Conservation (phyloP, 2,888 invertebrate species). For the Euproctis similis region DNA sequence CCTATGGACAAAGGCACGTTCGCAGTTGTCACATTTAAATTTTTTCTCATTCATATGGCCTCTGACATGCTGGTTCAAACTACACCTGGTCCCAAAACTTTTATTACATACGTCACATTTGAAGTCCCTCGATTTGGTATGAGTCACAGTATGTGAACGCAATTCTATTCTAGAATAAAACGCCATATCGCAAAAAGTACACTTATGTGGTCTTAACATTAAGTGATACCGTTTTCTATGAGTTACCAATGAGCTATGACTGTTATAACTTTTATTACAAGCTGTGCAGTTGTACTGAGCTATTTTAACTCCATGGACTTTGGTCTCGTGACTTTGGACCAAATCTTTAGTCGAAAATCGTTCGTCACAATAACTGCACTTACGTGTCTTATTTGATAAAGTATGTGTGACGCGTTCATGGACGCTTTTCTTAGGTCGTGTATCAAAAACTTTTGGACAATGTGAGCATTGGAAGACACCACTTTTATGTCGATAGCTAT, state of each 20-base stretch:
- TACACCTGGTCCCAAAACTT: conserved; percentile 21
- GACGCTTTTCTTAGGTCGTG: conserved; percentile 35
- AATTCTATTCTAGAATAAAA: conserved; percentile 31
- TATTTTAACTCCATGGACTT: conserved; percentile 30
- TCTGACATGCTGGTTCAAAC: conserved; percentile 24
- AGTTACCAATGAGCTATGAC: conserved; percentile 25
- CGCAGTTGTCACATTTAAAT: conserved; percentile 18
- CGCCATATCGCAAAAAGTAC: conserved; percentile 50
- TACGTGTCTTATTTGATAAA: conserved; percentile 22
- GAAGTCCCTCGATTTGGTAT: conserved; percentile 26
- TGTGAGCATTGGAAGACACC: conserved; percentile 31
- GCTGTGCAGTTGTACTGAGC: conserved; percentile 33
- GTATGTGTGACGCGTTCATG: conserved; percentile 48
- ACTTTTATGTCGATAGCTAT: conserved; percentile 25
- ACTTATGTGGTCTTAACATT: conserved; percentile 38
- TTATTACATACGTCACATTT: conserved; percentile 23
- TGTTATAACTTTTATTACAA: conserved; percentile 34
- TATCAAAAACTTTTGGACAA: conserved; percentile 49
- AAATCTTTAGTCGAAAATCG: conserved; percentile 34
- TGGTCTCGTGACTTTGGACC: conserved; percentile 34
- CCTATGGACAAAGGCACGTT: conserved; percentile 18
- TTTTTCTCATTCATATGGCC: conserved; percentile 16
- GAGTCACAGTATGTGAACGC: conserved; percentile 28
- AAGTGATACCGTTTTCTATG: conserved; percentile 38
- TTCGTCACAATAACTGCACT: conserved; percentile 38